phyloP scores from a whole-genome alignment of 2,113 vertebrate genomes.

The Brienomyrus longianalis region DNA sequence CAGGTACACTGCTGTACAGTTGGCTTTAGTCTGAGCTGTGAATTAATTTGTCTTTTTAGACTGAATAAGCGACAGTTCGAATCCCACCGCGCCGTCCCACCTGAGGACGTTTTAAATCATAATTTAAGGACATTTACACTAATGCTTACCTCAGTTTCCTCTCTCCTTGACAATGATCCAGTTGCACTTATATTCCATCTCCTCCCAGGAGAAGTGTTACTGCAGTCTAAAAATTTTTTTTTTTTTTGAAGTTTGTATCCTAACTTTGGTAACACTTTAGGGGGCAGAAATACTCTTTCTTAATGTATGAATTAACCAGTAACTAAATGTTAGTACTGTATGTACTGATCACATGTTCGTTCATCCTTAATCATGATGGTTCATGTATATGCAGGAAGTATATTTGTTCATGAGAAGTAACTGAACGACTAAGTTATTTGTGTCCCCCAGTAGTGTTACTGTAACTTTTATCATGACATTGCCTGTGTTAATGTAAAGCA shows the following conservation, averaged over 20 bases:
- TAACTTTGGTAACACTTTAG: not conserved
- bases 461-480: not conserved
- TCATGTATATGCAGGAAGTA: not conserved
- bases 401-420: not conserved
- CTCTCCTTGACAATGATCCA: not conserved
- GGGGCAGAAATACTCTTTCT: not conserved
- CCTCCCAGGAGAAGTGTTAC: not conserved
- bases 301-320: not conserved
- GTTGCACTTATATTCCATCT: not conserved
- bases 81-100: not conserved
- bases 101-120: not conserved
- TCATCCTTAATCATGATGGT: not conserved
- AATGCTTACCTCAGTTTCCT: not conserved
- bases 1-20: not conserved
- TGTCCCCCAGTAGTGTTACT: not conserved
- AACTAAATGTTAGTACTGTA: not conserved
- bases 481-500: not conserved
- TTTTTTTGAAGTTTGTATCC: not conserved
- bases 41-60: not conserved
- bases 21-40: not conserved
- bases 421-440: not conserved
- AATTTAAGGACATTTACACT: not conserved
- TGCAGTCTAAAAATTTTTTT: not conserved
- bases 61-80: not conserved
- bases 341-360: not conserved